Percentiles rank a stretch among this genome's conserved stretches.
phyloP scores from a whole-genome alignment of 2,797 vertebrate genomes.

The Tapirus indicus region DNA sequence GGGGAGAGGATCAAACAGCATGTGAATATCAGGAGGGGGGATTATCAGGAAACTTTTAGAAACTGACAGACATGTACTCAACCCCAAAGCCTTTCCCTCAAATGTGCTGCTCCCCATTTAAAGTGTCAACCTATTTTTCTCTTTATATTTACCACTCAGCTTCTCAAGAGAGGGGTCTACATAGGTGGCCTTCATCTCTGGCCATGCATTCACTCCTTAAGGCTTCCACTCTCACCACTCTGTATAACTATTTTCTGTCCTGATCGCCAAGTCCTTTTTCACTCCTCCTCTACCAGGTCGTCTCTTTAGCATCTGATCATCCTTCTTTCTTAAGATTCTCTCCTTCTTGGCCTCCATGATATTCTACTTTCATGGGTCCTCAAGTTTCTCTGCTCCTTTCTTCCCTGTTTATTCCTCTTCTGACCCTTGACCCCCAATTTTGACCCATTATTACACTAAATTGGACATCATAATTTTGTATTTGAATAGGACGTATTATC shows the following conservation, averaged over 20 bases:
- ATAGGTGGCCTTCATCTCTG: neutral
- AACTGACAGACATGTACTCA: neutral
- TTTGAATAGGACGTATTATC: neutral
- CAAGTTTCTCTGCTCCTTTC: neutral
- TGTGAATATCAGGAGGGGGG: neutral
- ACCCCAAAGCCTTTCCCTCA: neutral
- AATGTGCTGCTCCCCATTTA: neutral
- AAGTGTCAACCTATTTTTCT: neutral
- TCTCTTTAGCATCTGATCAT: neutral
- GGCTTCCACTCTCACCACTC: neutral
- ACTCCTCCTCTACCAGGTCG: neutral
- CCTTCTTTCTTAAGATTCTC: neutral
- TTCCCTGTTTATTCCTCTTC: neutral
- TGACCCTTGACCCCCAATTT: neutral
- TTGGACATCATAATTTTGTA: neutral
- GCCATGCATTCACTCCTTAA: neutral
- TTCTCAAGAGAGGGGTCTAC: constrained; percentile 4
- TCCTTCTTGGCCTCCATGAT: neutral
- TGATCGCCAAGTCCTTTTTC: neutral
- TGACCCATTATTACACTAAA: neutral
- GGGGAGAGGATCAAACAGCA: neutral
- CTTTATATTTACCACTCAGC: neutral
- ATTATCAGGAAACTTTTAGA: neutral
- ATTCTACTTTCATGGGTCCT: neutral
- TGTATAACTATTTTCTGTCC: neutral